Evolutionary conservation across 2,797 vertebrate species (phyloP).

Genomic region (Novumbra hubbsi): DNA sequence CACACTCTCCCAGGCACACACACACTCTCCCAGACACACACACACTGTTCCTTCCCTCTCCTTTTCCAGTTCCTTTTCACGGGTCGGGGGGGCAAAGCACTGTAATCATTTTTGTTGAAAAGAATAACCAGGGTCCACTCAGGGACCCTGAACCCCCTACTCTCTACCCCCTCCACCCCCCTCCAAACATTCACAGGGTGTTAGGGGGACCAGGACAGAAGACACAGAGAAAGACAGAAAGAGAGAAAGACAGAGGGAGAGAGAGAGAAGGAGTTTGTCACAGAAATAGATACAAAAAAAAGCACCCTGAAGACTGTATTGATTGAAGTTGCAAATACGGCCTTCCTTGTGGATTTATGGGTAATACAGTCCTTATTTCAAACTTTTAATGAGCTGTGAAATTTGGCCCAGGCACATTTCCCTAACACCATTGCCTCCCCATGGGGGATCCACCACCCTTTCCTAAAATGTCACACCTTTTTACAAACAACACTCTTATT

Average conservation of each 20-base stretch:
- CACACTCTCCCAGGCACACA: no score
- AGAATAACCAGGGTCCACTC: conserved; percentile 48
- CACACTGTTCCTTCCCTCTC: not conserved
- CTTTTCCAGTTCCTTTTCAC: conserved; percentile 59
- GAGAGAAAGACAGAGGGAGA: not conserved
- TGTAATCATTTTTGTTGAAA: conserved; percentile 60
- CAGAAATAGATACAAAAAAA: conserved; percentile 50
- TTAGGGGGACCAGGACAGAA: conserved; percentile 11
- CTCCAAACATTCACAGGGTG: conserved; percentile 18
- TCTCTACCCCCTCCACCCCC: conserved; percentile 18
- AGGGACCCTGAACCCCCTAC: conserved; percentile 15
- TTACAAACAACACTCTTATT: not conserved
- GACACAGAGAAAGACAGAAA: conserved; percentile 7
- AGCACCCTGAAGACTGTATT: conserved; percentile 37
- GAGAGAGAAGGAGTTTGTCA: conserved; percentile 33
- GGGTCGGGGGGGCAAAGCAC: conserved; percentile 64
- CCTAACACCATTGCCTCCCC: conserved; percentile 8
- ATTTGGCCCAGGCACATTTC: conserved; percentile 35
- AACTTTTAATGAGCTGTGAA: conserved; percentile 40
- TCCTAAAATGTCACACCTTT: not conserved
- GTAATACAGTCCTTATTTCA: conserved; percentile 39
- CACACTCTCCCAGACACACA: no score
- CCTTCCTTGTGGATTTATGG: conserved; percentile 43
- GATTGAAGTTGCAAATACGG: conserved; percentile 55
- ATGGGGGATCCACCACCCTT: not conserved